Conservation (phyloP, 2,888 invertebrate genomes). For the Drymonia ruficornis region DNA sequence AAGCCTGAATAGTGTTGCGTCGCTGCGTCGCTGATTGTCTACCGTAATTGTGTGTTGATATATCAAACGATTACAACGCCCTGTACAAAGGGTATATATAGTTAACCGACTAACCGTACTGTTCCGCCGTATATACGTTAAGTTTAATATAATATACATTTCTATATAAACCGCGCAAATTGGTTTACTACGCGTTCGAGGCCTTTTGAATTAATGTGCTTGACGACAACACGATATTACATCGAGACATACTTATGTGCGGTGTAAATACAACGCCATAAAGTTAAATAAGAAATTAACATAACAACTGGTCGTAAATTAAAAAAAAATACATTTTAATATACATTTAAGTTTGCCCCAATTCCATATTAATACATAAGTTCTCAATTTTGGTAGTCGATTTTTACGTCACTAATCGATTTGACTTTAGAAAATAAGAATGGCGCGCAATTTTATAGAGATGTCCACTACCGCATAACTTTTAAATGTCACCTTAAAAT, state of each 20-base stretch:
- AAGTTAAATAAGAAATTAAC: constrained; percentile 10
- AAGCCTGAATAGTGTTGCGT: too few species aligned
- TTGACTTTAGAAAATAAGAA: background rate
- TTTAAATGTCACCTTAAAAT: background rate
- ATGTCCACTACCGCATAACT: background rate
- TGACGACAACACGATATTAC: constrained; percentile 30
- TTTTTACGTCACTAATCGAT: background rate
- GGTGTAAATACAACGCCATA: constrained; percentile 4
- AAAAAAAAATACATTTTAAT: background rate
- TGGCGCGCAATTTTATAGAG: background rate
- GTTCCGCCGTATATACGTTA: background rate
- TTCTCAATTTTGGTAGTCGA: background rate
- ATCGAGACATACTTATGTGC: background rate
- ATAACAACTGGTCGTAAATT: constrained; percentile 2
- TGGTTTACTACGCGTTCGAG: constrained; percentile 42
- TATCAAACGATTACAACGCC: too few species aligned
- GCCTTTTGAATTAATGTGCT: constrained; percentile 34
- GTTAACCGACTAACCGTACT: background rate
- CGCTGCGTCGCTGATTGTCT: too few species aligned
- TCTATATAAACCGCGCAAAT: constrained; percentile 38
- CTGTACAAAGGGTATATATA: too few species aligned
- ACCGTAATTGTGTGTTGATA: too few species aligned
- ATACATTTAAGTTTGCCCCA: background rate
- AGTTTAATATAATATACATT: constrained; percentile 18
- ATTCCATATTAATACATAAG: background rate